Percentiles rank a stretch among this genome's conserved stretches.
These are phyloP conservation scores for Cantharis rufa DNA, from an alignment of 2,888 invertebrate species.

Conservation along the genomic window DNA sequence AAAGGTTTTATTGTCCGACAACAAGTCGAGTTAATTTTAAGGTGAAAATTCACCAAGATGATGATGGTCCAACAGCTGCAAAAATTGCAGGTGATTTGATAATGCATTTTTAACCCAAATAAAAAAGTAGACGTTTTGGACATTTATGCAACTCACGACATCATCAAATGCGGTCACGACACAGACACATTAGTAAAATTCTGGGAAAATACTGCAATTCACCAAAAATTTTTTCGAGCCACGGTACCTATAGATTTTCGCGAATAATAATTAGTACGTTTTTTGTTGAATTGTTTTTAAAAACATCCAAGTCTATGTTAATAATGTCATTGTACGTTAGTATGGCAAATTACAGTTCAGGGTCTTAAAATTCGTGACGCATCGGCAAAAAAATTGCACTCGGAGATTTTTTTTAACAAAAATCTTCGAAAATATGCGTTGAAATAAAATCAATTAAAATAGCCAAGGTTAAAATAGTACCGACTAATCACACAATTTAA, in stretches of 20 bases:
- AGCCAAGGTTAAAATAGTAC: constrained; percentile 24
- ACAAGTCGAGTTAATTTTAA: background rate
- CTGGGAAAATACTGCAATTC: constrained; percentile 4
- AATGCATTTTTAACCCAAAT: constrained; percentile 14
- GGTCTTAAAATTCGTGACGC: constrained; percentile 12
- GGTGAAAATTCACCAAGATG: background rate
- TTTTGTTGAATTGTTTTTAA: constrained; percentile 1
- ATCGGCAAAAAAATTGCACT: background rate
- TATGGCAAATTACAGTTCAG: constrained; percentile 9
- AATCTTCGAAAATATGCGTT: background rate
- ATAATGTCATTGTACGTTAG: constrained; percentile 3
- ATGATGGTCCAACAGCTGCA: background rate
- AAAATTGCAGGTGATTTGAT: background rate
- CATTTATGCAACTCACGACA: constrained; percentile 11
- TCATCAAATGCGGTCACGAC: constrained; percentile 19
- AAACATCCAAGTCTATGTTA: constrained; percentile 2
- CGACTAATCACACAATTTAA: constrained; percentile 31
- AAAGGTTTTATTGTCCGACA: background rate
- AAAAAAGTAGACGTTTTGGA: constrained; percentile 9
- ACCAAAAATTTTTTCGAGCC: background rate
- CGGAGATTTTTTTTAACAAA: background rate
- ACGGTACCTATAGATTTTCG: background rate
- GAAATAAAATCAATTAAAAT: background rate
- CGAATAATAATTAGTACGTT: background rate
- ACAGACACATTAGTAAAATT: constrained; percentile 25